Evolutionary conservation across 2,113 vertebrate species (phyloP), one percentile per base, ranked within the genome.

Genomic region (Rhinogobius similis): DNA sequence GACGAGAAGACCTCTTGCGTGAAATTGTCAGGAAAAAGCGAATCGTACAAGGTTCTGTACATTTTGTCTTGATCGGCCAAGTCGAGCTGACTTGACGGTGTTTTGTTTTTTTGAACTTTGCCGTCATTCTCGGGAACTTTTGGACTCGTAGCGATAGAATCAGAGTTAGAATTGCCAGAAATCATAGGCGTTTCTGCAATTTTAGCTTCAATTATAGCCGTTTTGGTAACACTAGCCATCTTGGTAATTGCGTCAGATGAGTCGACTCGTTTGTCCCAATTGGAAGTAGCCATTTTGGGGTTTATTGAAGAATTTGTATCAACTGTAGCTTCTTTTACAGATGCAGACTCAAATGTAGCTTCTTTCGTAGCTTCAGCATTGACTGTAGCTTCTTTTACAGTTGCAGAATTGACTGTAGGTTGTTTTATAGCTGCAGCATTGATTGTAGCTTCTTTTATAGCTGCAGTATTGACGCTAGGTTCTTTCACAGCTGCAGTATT

Each of bases 21-120:
- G 14, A 89, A 87, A 26, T 20, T 76, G 29, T 61, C 38, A 1
- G 85, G 82, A 43, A 88, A 82, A 6, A 87, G 70, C 0, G 84
- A 78, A 0, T 82, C 78, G 2, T 82, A 87, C 68, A 87, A 12
- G 6, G 6, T 68, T 32, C 66, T 77, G 14, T 80, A 86, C 38
- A 81, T 58, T 0, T 1, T 10, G 0, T 58, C 29, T 48, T 73
- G 52, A 13, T 20, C 1, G 0, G 3, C 20, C 26, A 13, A 39
- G 8, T 68, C 29, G 5, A n/a, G 21, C 24, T 18, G n/a, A 11
- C 32, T 5, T 8, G 32, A 36, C 32, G 56, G 32, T 1, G 58
- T 20, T 4, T 32, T 11, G 18, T 16, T 59, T 32, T 59, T 32
- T 5, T 10, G 16, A 18, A 20, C 1, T 1, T 29, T n/a, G 18